phyloP scores from a whole-genome alignment of 2,797 vertebrate genomes.

The Betta splendens region DNA sequence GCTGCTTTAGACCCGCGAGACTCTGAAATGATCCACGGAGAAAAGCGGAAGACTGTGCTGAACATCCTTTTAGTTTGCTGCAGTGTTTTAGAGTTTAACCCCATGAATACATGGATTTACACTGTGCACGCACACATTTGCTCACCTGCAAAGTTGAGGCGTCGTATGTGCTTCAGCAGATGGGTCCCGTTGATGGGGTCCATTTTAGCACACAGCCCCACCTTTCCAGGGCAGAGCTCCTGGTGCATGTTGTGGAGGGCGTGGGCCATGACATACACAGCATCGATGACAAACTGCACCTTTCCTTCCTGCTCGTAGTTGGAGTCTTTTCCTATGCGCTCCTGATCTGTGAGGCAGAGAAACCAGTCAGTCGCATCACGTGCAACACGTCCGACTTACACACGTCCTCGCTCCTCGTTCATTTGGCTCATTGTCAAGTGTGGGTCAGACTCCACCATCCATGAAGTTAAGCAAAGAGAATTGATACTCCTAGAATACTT shows the following conservation, averaged over 20 bases:
- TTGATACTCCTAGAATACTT: no score
- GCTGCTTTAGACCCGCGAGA: conserved; percentile 4
- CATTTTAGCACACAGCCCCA: conserved; percentile 92
- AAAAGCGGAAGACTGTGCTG: no score
- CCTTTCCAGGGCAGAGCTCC: conserved; percentile 89
- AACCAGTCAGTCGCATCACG: neutral
- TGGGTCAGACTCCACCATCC: conserved; percentile 17
- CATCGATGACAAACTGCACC: conserved; percentile 97
- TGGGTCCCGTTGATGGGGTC: conserved; percentile 92
- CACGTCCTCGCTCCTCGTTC: neutral
- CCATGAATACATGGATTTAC: no score
- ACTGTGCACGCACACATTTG: conserved; percentile 4
- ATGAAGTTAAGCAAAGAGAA: conserved; percentile 29
- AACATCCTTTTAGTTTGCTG: no score
- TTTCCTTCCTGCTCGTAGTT: conserved; percentile 96
- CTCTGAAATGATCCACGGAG: neutral
- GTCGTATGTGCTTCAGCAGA: conserved; percentile 95
- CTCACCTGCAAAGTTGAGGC: conserved; percentile 94
- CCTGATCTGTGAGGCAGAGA: conserved; percentile 84
- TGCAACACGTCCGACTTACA: no score
- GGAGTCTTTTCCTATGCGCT: conserved; percentile 94
- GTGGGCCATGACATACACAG: conserved; percentile 95
- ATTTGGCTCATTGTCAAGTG: conserved; percentile 17
- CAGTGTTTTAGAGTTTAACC: no score
- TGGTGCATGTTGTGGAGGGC: conserved; percentile 96